Base-by-base conservation (phyloP, 2,797 vertebrate genomes). In the Dallia pectoralis region DNA sequence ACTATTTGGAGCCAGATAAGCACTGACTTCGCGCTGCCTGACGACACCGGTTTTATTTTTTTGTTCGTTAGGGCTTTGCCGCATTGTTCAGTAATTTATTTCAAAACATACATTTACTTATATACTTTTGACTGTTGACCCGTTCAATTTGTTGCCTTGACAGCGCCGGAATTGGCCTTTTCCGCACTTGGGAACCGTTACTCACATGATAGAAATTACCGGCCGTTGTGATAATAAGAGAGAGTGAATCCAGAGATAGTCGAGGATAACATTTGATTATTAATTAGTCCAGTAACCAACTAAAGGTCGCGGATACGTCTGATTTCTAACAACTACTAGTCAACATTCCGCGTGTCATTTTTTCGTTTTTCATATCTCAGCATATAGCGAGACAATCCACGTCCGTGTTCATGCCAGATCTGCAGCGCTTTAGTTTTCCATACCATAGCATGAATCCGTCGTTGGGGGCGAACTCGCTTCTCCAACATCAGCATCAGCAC, bases 401-500 rank as follows among this genome's bases (percentile, higher is more conserved):
- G 88, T 86, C 85, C 77, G 91, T 90, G 89, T 94, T 93, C 91
- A 94, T 94, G 93, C 93, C 93, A 88, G 93, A 94, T 93, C 88
- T 94, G 92, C 92, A 94, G 92, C 93, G 93, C 77, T 93, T 93
- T 71, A 93, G 91, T 89, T 94, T 94, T 80, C 89, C 90, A 67
- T 89, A 91, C 87, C 90, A 90, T 91, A 94, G 92, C 85, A 98
- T 98, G 97, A 97, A 97, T 93, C 95, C 96, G 89, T 91, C 96
- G 87, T 92, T 98, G 90, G 95, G 95, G 78, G 92, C 91, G 76
- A 94, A 91, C 81, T 87, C 94, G 83, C 91, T 95, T 85, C 87
- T 94, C 77, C 95, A 93, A 82, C 94, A 93, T 79, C 92, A 94
- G 77, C 86, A n/a, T n/a, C n/a, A 77, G 40, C 84, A 88, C 83